Percentiles rank a stretch among this genome's conserved stretches.
phyloP scores from a whole-genome alignment of 2,888 invertebrate species.

The Nysson spinosus region DNA sequence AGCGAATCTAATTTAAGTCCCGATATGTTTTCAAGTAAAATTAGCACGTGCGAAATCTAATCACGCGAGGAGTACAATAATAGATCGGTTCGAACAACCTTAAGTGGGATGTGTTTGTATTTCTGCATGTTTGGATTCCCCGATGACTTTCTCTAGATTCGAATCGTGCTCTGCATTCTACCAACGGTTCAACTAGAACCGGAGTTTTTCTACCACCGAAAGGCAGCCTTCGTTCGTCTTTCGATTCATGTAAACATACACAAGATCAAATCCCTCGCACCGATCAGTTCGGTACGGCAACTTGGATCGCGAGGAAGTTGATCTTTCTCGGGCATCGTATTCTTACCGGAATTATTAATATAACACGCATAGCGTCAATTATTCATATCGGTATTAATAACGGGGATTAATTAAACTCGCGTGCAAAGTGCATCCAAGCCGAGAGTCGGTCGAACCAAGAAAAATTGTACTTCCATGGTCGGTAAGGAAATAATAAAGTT shows the following conservation, averaged over 20 bases:
- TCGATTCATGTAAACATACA: constrained; percentile 49
- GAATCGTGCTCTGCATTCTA: constrained; percentile 41
- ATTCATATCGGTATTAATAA: no score
- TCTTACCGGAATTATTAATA: no score
- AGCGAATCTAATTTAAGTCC: no score
- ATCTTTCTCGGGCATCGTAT: background rate
- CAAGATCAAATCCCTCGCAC: constrained; percentile 13
- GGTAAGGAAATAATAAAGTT: no score
- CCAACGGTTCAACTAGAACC: constrained; percentile 39
- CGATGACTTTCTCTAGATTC: constrained; percentile 44
- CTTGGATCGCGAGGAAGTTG: constrained; percentile 14
- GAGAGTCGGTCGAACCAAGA: no score
- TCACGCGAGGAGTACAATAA: no score
- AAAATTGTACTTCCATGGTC: no score
- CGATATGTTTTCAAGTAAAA: no score
- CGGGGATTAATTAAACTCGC: no score
- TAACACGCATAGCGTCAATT: no score
- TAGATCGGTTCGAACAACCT: constrained; percentile 39
- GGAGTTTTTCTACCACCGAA: constrained; percentile 32
- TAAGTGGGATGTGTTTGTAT: constrained; percentile 43
- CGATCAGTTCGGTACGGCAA: constrained; percentile 13
- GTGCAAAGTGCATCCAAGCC: background rate
- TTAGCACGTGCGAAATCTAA: no score
- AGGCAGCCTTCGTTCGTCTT: constrained; percentile 20
- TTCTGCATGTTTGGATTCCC: constrained; percentile 38